Base-by-base conservation (phyloP, 1,140 invertebrate species). In the Neodiprion lecontei region DNA sequence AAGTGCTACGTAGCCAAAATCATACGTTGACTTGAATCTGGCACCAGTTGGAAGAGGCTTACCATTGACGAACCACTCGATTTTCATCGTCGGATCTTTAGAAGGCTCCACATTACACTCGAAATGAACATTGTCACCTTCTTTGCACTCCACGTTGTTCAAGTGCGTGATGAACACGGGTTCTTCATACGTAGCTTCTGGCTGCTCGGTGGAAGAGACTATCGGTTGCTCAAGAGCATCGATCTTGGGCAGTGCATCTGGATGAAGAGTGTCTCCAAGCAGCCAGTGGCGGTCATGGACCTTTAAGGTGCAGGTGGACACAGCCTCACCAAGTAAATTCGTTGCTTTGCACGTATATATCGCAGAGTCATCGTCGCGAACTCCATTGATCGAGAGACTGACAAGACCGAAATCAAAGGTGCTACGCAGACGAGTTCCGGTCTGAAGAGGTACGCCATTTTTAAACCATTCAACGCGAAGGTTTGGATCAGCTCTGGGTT, bases 331-430 rank as follows among this genome's bases (percentile, higher is more conserved):
- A 70, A 95, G 89, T 72, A 95, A 88, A 86, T 98, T 98, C 7
- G 93, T 95, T 7, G 97, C 96, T 89, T 96, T 96, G 87, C 97
- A 98, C 4, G 96, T 97, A 80, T 98, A 98, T 83, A 98, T 96
- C 48, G 96, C 97, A 10, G 95, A 95, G 89, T 99, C 97, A 83
- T 97, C 96, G 48, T 92, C 89, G 79, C 97, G 91, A 48, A 97
- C 82, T 23, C 95, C 93, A 83, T 95, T 95, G 73, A 99, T 96
- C 48, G 96, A 96, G 9, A 98, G 87, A 0, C 95, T 96, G 0
- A 98, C 96, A n/a, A 98, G 89, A 47, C 97, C 97, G 86, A 98
- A 99, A 85, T 98, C 96, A 79, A 97, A 97, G 7, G 95, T 96
- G 79, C 95, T 96, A 79, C 95, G 93, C 68, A 97, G 89, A 77